Base-by-base conservation (phyloP, 2,797 vertebrate genomes). In the Myotis planiceps region DNA sequence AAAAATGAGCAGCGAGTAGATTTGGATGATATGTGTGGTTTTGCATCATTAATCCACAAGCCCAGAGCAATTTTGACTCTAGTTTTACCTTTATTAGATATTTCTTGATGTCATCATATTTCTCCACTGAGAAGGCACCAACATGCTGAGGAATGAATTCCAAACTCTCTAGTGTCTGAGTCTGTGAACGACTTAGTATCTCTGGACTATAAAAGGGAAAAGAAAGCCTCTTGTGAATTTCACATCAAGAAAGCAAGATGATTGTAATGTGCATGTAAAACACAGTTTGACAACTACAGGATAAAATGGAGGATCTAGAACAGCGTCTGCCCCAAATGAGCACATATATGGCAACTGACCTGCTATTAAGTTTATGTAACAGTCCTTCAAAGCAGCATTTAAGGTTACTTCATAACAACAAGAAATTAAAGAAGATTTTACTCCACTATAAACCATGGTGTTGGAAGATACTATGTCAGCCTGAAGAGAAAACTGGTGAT, bases 41-140 rank as follows among this genome's bases (percentile, higher is more conserved):
- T 0, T 72, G 15, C 25, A 10, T 25, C 32, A 93, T n/a, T 92
- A 69, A 88, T 75, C 92, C 66, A 79, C 29, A 66, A 92, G 90
- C 29, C 21, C 5, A 53, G n/a, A 6, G 6, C 34, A 53, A 69
- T 4, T 92, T 3, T 60, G 29, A 93, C 42, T 86, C 18, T 25
- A 27, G 47, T 27, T n/a, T 96, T 98, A 99, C 99, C 99, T 99
- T 99, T 97, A 99, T 98, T 97, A 99, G 99, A 95, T 99, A 99
- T 75, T 98, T 99, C 96, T 98, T 99, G 88, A 99, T 99, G 91
- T 97, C 98, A 94, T 99, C 98, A 5, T 99, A 99, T 97, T 99
- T 98, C 96, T 99, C 99, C 98, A 99, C 97, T 58, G 98, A 99
- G 97, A 99, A 98, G 34, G 98, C 99, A 29, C 99, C 99, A 0